Evolutionary conservation across 2,888 invertebrate genomes (phyloP).

Genomic region (Mycogona germanica): DNA sequence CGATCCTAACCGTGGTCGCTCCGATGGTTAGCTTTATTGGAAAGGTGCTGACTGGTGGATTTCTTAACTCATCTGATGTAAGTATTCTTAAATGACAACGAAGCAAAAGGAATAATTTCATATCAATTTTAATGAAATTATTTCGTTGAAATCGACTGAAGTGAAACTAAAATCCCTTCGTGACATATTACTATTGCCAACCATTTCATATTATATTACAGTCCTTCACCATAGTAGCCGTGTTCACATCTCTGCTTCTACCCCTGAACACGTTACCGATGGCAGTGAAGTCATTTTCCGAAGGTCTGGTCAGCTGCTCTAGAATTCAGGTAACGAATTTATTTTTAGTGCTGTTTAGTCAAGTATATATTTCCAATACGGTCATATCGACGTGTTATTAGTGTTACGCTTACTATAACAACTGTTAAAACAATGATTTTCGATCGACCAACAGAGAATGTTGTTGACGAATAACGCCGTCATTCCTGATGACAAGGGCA

Average conservation of each 20-base stretch:
- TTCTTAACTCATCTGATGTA: constrained; percentile 48
- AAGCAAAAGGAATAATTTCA: too few species aligned
- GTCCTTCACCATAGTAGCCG: constrained; percentile 14
- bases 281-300: constrained; percentile 15
- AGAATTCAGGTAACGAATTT: constrained; percentile 13
- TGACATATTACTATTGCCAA: background rate
- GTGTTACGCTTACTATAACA: background rate
- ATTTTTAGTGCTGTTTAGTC: background rate
- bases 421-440: background rate
- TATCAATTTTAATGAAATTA: background rate
- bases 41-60: constrained; percentile 42
- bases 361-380: background rate
- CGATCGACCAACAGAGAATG: constrained; percentile 3
- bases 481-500: constrained; percentile 7
- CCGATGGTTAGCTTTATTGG: constrained; percentile 45
- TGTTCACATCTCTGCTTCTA: constrained; percentile 11
- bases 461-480: constrained; percentile 8
- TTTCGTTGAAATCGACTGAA: background rate
- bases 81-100: too few species aligned
- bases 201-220: too few species aligned
- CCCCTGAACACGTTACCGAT: constrained; percentile 16
- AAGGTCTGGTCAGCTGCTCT: constrained; percentile 16
- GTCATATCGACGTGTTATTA: background rate
- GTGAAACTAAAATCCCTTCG: background rate
- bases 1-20: constrained; percentile 45